A percentile compares a stretch with the other conserved stretches of the same genome.
Conservation (phyloP, 2,888 invertebrate species). For the Syritta pipiens region DNA sequence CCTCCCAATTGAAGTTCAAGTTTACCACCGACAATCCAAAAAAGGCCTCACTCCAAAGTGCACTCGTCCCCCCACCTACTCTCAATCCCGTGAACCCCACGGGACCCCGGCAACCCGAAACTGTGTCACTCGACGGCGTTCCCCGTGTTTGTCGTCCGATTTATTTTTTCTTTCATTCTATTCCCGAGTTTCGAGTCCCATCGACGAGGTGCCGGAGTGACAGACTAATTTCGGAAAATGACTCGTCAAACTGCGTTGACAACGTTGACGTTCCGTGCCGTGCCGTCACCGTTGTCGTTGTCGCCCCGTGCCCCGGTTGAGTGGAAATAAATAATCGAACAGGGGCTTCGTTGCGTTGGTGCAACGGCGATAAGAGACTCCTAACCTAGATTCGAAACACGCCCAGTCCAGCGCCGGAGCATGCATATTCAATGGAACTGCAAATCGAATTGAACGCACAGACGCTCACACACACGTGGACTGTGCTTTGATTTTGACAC, state of each 20-base stretch:
- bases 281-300: no score
- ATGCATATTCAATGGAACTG: not conserved
- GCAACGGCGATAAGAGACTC: not conserved
- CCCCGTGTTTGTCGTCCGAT: no score
- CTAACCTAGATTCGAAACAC: slow-evolving; percentile 23
- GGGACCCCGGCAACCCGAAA: not conserved
- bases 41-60: not conserved
- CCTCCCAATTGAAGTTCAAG: not conserved
- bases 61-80: not conserved
- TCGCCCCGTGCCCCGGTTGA: no score
- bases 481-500: slow-evolving; percentile 13
- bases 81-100: not conserved
- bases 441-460: no score
- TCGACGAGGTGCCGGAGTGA: no score
- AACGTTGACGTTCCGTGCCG: no score
- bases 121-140: no score
- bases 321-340: slow-evolving; percentile 4
- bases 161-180: no score
- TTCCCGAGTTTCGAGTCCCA: no score
- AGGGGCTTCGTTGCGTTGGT: not conserved
- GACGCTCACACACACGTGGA: no score
- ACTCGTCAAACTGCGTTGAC: no score
- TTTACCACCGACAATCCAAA: not conserved
- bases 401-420: no score
- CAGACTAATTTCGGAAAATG: slow-evolving; percentile 2